Conservation (phyloP, 1,140 invertebrate genomes). For the Ceratina calcarata region DNA sequence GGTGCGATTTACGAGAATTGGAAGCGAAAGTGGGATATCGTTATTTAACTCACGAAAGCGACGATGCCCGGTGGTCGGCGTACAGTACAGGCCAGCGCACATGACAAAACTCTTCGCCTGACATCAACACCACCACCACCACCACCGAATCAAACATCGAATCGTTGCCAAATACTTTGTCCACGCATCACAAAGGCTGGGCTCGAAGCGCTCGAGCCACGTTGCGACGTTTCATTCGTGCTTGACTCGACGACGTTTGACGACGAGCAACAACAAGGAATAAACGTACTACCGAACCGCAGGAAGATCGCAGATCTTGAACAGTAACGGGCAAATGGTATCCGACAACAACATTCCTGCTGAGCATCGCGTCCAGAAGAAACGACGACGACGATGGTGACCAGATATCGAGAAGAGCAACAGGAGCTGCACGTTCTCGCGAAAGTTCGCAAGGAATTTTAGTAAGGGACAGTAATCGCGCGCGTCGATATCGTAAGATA, state of each 20-base stretch:
- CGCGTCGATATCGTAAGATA: slow-evolving; percentile 8
- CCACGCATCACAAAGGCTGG: slow-evolving; percentile 76
- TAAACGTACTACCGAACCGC: too few relatives aligned
- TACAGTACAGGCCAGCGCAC: slow-evolving; percentile 76
- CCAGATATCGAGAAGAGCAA: background rate
- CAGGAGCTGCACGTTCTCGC: slow-evolving; percentile 16
- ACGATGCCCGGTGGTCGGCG: slow-evolving; percentile 94
- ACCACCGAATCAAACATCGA: slow-evolving; percentile 66
- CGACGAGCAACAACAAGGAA: too few relatives aligned
- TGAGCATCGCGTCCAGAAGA: background rate
- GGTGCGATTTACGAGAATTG: slow-evolving; percentile 94
- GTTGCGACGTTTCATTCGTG: slow-evolving; percentile 76
- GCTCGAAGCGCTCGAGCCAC: slow-evolving; percentile 74
- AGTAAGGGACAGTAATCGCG: background rate
- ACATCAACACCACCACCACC: slow-evolving; percentile 21
- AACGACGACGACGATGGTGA: too few relatives aligned
- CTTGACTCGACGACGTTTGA: slow-evolving; percentile 61
- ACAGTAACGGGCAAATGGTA: slow-evolving; percentile 16
- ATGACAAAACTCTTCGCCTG: slow-evolving; percentile 74
- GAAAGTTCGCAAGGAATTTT: slow-evolving; percentile 3
- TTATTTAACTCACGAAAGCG: slow-evolving; percentile 97
- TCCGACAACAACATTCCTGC: background rate
- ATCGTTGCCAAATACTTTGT: slow-evolving; percentile 58
- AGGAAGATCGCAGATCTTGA: background rate
- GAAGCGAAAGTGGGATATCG: slow-evolving; percentile 91